phyloP scores from a whole-genome alignment of 1,140 invertebrate genomes.

The Arctopsyche grandis region DNA sequence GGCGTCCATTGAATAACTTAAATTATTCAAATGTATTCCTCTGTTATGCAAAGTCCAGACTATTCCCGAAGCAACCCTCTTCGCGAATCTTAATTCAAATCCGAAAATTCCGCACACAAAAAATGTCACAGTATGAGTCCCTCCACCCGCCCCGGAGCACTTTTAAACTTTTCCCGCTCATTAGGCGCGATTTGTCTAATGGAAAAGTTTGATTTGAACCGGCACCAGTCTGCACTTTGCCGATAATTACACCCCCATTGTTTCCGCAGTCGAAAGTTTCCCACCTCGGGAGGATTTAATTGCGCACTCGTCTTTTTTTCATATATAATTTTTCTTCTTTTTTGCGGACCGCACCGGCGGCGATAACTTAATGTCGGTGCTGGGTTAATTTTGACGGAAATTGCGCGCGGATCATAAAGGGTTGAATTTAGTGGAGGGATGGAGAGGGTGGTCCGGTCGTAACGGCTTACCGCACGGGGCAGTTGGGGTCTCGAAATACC shows the following conservation, averaged over 20 bases:
- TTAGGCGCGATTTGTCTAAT: slow-evolving; percentile 44
- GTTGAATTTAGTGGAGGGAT: slow-evolving; percentile 17
- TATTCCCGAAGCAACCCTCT: too few relatives aligned
- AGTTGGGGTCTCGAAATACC: not conserved
- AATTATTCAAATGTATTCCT: slow-evolving; percentile 41
- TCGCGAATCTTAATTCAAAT: not conserved
- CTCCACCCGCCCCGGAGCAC: not conserved
- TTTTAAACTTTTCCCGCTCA: slow-evolving; percentile 44
- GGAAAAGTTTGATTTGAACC: slow-evolving; percentile 42
- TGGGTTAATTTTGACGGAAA: slow-evolving; percentile 16
- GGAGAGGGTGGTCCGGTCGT: not conserved
- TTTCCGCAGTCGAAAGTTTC: not conserved
- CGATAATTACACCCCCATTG: slow-evolving; percentile 33
- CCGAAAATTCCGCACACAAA: not conserved
- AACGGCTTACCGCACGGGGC: not conserved
- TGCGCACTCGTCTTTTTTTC: not conserved
- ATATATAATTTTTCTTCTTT: not conserved
- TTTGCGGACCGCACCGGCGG: not conserved
- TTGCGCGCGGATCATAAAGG: slow-evolving; percentile 14
- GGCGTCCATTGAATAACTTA: too few relatives aligned
- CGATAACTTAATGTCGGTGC: not conserved
- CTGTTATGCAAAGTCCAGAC: not conserved
- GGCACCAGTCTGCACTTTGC: slow-evolving; percentile 2
- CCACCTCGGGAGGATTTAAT: not conserved
- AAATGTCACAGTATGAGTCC: too few relatives aligned